Conservation (phyloP, 1,140 invertebrate species). For the Saxidomus purpurata region DNA sequence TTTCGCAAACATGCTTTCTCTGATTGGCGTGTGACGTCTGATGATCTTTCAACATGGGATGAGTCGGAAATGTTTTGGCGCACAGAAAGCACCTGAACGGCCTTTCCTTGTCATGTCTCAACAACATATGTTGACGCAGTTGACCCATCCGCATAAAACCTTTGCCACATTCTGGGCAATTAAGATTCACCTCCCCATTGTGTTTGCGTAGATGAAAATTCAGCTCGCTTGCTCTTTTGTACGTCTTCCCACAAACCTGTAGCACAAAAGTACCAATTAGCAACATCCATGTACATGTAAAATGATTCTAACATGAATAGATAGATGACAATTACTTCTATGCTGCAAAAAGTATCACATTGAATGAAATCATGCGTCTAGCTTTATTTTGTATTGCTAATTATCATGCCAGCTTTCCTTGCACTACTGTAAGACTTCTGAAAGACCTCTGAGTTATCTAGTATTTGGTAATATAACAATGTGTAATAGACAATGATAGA, state of each 20-base stretch:
- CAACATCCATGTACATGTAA: background rate
- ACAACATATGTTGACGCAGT: conserved; percentile 90
- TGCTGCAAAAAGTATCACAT: too few relatives aligned
- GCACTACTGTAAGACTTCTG: too few relatives aligned
- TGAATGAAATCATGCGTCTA: too few relatives aligned
- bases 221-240: conserved; percentile 51
- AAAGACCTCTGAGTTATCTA: too few relatives aligned
- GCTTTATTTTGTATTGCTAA: too few relatives aligned
- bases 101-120: conserved; percentile 52
- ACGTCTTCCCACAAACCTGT: conserved; percentile 58
- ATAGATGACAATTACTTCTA: too few relatives aligned
- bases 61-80: conserved; percentile 50
- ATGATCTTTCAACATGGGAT: conserved; percentile 41
- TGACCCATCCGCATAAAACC: conserved; percentile 96
- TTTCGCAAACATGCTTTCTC: conserved; percentile 46
- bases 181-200: conserved; percentile 95
- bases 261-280: background rate
- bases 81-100: conserved; percentile 53
- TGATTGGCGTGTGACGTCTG: conserved; percentile 4
- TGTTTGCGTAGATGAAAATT: conserved; percentile 87
- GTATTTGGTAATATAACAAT: too few relatives aligned
- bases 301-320: too few relatives aligned
- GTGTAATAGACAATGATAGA: too few relatives aligned
- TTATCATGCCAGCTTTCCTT: too few relatives aligned
- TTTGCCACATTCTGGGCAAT: conserved; percentile 95